A percentile compares a stretch with the other conserved stretches of the same genome.
Evolutionary conservation across 2,113 vertebrate genomes (phyloP).

Genomic region (Phainopepla nitens): DNA sequence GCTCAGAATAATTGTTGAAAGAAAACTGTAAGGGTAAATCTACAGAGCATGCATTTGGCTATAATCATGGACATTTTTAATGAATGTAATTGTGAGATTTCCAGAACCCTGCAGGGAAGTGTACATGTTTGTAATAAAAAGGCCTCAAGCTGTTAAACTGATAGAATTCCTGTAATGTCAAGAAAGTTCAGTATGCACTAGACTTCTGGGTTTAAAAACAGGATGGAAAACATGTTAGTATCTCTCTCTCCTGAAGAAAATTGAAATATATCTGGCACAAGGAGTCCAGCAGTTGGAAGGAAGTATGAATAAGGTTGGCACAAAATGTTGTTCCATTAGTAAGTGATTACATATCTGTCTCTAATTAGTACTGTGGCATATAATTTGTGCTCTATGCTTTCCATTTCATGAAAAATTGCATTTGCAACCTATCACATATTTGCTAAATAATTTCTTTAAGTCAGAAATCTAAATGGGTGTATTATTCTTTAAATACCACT

Average conservation of each 20-base stretch:
- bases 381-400: neutral
- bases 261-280: constrained; percentile 55
- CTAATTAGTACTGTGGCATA: constrained; percentile 42
- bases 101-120: constrained; percentile 60
- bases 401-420: constrained; percentile 1
- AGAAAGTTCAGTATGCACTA: constrained; percentile 60
- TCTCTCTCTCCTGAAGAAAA: constrained; percentile 51
- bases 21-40: constrained; percentile 42
- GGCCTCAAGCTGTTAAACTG: constrained; percentile 71
- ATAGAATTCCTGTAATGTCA: constrained; percentile 70
- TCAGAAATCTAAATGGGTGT: neutral
- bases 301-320: constrained; percentile 56
- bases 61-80: constrained; percentile 57
- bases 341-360: constrained; percentile 35
- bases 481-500: neutral
- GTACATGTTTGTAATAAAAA: constrained; percentile 62
- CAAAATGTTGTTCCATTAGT: constrained; percentile 35
- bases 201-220: constrained; percentile 62
- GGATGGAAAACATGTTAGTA: constrained; percentile 54
- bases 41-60: constrained; percentile 30
- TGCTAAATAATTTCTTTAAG: neutral
- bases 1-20: constrained; percentile 25
- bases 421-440: neutral
- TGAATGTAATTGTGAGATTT: constrained; percentile 62
- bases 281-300: constrained; percentile 40